Percentiles rank a stretch among this genome's conserved stretches.
Evolutionary conservation across 1,140 invertebrate genomes (phyloP).

Genomic region (Colletes latitarsis): DNA sequence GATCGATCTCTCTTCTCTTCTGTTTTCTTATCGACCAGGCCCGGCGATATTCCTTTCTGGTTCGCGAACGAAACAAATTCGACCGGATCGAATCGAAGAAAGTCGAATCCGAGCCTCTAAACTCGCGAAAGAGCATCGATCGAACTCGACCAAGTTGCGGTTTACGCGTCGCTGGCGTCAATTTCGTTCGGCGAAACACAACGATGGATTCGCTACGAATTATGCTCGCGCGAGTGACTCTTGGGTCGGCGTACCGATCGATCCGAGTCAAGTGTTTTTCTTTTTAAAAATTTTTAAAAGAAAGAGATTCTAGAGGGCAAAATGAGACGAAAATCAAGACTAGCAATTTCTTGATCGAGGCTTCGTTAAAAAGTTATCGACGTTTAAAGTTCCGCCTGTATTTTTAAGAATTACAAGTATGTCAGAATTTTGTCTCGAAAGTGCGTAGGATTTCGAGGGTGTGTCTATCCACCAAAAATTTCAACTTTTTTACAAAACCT

Average conservation of each 20-base stretch:
- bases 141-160: neutral
- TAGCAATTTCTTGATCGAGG: too few relatives aligned
- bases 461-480: too few relatives aligned
- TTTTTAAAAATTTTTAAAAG: neutral
- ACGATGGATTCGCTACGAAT: conserved; percentile 15
- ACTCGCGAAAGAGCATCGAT: neutral
- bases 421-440: too few relatives aligned
- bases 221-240: conserved; percentile 35
- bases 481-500: too few relatives aligned
- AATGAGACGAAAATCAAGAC: too few relatives aligned
- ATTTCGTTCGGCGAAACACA: conserved; percentile 23
- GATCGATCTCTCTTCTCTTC: conserved; percentile 31
- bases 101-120: neutral
- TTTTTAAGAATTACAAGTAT: too few relatives aligned
- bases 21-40: neutral
- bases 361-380: too few relatives aligned
- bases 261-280: neutral
- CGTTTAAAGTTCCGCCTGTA: too few relatives aligned
- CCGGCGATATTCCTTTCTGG: neutral
- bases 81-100: neutral
- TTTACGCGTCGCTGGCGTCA: conserved; percentile 25
- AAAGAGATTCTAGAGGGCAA: too few relatives aligned
- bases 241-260: conserved; percentile 30
- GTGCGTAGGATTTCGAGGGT: too few relatives aligned
- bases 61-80: neutral